Percentiles rank a stretch among this genome's conserved stretches.
These are phyloP conservation scores for Caenorhabditis zanzibari DNA, from an alignment of 2,888 invertebrate species.

Conservation along the genomic window DNA sequence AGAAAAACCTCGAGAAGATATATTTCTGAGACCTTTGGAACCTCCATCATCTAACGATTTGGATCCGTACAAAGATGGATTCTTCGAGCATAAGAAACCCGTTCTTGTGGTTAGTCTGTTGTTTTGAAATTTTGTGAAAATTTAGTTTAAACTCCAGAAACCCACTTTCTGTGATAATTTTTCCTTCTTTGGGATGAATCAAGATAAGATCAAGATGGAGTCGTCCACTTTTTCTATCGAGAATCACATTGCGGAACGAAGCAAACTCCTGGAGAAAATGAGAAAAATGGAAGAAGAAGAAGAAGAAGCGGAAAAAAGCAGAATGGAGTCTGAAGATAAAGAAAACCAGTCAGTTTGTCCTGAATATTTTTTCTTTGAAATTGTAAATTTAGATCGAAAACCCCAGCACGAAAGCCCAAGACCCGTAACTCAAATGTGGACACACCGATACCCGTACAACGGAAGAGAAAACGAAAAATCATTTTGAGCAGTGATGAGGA, in stretches of 20 bases:
- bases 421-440: constrained; percentile 14
- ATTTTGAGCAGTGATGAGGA: constrained; percentile 34
- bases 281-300: constrained; percentile 6
- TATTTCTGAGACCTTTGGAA: constrained; percentile 33
- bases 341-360: neutral
- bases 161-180: constrained; percentile 7
- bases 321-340: neutral
- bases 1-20: constrained; percentile 35
- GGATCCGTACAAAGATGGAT: constrained; percentile 34
- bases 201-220: constrained; percentile 15
- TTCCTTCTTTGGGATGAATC: constrained; percentile 57
- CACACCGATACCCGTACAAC: constrained; percentile 3
- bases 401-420: neutral
- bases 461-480: constrained; percentile 19
- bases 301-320: neutral
- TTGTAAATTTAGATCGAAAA: constrained; percentile 18
- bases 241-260: constrained; percentile 19
- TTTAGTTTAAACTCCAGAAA: constrained; percentile 21
- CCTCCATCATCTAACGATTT: constrained; percentile 24
- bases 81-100: constrained; percentile 23
- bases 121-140: too few species aligned
- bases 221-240: neutral
- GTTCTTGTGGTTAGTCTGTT: neutral
- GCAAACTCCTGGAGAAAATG: constrained; percentile 24
- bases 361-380: neutral